Evolutionary conservation across 1,140 invertebrate species (phyloP).

Genomic region (Calephelis nemesis): DNA sequence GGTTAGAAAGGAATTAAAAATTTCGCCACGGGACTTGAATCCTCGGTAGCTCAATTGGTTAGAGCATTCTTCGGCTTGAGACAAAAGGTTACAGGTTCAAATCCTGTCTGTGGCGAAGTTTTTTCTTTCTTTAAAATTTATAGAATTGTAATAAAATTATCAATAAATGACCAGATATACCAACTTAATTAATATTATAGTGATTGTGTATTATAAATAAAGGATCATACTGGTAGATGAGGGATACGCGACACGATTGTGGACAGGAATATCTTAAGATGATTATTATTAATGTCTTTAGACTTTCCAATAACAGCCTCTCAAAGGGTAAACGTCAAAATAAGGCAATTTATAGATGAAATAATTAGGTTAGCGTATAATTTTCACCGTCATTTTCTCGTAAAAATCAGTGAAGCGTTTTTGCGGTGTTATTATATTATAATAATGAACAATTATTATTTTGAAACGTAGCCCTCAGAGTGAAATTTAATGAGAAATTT

Average conservation of each 20-base stretch:
- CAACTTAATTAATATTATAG: neutral
- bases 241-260: constrained; percentile 26
- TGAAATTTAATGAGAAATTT: too few species aligned
- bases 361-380: constrained; percentile 67
- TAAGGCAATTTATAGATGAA: constrained; percentile 70
- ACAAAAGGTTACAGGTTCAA: too few species aligned
- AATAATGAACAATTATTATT: neutral
- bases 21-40: too few species aligned
- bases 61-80: too few species aligned
- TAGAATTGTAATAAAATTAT: too few species aligned
- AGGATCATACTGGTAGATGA: neutral
- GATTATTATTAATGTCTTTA: constrained; percentile 77
- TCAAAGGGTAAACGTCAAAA: constrained; percentile 76
- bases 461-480: too few species aligned
- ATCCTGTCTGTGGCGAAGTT: too few species aligned
- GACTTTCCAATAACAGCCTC: constrained; percentile 65
- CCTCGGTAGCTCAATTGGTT: too few species aligned
- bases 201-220: neutral
- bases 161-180: too few species aligned
- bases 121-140: too few species aligned
- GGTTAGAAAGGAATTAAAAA: too few species aligned
- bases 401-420: constrained; percentile 13
- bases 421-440: constrained; percentile 11
- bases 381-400: constrained; percentile 30
- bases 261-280: constrained; percentile 59